phyloP scores from a whole-genome alignment of 2,113 vertebrate species.

The Egretta garzetta region DNA sequence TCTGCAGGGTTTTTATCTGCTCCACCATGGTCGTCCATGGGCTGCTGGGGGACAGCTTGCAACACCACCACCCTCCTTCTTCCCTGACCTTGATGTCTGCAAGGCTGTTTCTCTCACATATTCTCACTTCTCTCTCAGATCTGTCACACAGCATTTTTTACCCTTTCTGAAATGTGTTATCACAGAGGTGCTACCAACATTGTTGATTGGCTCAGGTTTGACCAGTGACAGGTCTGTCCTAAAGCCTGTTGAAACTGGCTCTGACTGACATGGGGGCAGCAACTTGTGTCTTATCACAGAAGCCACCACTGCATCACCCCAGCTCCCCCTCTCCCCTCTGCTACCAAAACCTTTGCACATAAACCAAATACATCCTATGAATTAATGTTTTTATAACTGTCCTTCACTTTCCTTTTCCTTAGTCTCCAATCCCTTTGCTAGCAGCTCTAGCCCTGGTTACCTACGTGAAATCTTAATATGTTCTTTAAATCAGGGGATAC shows the following conservation, averaged over 20 bases:
- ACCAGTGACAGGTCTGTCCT: background rate
- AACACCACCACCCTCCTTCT: background rate
- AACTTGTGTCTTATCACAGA: background rate
- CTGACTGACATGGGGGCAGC: background rate
- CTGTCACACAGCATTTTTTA: background rate
- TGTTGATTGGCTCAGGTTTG: background rate
- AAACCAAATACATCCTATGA: background rate
- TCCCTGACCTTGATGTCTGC: background rate
- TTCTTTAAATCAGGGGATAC: background rate
- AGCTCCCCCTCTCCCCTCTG: fast-evolving
- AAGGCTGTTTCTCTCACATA: background rate
- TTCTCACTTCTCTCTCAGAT: background rate
- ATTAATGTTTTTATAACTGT: background rate
- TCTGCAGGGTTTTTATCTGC: background rate
- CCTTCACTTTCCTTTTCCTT: background rate
- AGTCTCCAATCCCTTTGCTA: background rate
- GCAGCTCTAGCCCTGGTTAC: background rate
- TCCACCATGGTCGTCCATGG: background rate
- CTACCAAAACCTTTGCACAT: background rate
- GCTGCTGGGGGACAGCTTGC: background rate
- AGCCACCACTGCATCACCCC: background rate
- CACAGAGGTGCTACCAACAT: background rate
- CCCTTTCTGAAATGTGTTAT: background rate
- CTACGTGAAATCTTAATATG: background rate
- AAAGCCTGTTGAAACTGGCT: background rate